Base-by-base conservation (phyloP, 2,113 vertebrate genomes). In the Oncorhynchus masou region DNA sequence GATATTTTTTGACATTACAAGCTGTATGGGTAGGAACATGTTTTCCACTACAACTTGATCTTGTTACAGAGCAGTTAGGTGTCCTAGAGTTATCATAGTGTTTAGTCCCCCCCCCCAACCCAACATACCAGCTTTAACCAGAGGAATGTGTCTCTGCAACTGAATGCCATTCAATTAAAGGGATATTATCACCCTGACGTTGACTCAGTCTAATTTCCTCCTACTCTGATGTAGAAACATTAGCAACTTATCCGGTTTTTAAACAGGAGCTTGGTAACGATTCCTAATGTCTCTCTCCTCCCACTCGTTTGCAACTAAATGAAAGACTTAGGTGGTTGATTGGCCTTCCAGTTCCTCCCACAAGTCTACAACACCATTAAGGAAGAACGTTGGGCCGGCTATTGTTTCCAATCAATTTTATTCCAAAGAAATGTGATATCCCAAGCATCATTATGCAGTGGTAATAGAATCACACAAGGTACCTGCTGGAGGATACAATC, bases 201-300 rank as follows among this genome's bases (percentile, higher is more conserved):
- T 95, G 83, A 83, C 96, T 95, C 95, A 91, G 92, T 94, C 96
- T 98, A 98, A 99, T 99, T 96, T 95, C 96, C 97, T 97, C 97
- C 97, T 95, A 98, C 97, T 95, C 96, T 95, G 93, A 96, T 99
- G 97, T 99, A 96, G 95, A 96, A 96, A 97, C 97, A 98, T 99
- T 96, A 99, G 94, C 88, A 94, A 94, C 57, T 49, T 54, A 77
- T 74, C 69, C 48, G 83, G 85, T 90, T 6, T 34, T 96, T 95
- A 90, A 96, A 96, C 96, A 95, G 93, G 95, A 94, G 88, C 86
- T 88, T 5, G 87, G 89, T 90, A 87, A 86, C 62, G 76, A 92
- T 93, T 96, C 94, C 95, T 98, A 96, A 98, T 97, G 94, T 95
- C 94, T 95, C 85, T 85, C 91, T 94, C 95, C 24, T 93, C 94